phyloP scores from a whole-genome alignment of 2,797 vertebrate genomes.

The Periparus ater region DNA sequence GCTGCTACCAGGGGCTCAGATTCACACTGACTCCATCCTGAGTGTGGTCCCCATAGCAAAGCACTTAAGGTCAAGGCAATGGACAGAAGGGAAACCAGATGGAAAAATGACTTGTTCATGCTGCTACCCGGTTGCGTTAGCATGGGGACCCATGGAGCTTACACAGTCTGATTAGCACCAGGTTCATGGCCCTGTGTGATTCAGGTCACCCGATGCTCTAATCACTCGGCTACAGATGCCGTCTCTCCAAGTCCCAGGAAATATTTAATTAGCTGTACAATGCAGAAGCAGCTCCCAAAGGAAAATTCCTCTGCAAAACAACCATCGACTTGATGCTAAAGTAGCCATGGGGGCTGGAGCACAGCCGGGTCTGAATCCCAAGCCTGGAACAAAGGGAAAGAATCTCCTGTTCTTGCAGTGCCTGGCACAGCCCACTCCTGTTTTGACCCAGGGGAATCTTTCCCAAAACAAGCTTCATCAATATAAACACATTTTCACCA shows the following conservation, averaged over 20 bases:
- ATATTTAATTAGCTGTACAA: conserved; percentile 71
- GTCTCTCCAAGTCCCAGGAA: conserved; percentile 60
- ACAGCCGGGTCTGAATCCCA: not conserved
- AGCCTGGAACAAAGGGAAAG: conserved; percentile 31
- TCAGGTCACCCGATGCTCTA: conserved; percentile 65
- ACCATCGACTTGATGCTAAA: not conserved
- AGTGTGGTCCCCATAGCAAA: conserved; percentile 48
- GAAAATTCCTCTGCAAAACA: conserved; percentile 62
- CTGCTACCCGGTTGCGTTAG: conserved; percentile 30
- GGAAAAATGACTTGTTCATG: conserved; percentile 56
- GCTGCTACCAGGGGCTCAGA: not conserved
- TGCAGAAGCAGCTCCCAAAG: conserved; percentile 54
- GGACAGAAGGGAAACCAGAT: conserved; percentile 49
- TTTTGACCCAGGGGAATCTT: not conserved
- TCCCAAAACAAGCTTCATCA: not conserved
- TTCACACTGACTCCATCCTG: not conserved
- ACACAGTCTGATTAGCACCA: conserved; percentile 52
- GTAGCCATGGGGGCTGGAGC: not conserved
- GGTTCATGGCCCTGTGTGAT: conserved; percentile 69
- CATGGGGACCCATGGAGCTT: conserved; percentile 49
- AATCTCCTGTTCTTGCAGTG: not conserved
- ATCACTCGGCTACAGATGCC: conserved; percentile 60
- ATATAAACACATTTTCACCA: not conserved
- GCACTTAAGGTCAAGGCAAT: conserved; percentile 17
- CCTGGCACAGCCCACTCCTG: not conserved